These are phyloP conservation scores for Rhodeus uyekii DNA, from an alignment of 2,797 vertebrate genomes.

Conservation along the genomic window DNA sequence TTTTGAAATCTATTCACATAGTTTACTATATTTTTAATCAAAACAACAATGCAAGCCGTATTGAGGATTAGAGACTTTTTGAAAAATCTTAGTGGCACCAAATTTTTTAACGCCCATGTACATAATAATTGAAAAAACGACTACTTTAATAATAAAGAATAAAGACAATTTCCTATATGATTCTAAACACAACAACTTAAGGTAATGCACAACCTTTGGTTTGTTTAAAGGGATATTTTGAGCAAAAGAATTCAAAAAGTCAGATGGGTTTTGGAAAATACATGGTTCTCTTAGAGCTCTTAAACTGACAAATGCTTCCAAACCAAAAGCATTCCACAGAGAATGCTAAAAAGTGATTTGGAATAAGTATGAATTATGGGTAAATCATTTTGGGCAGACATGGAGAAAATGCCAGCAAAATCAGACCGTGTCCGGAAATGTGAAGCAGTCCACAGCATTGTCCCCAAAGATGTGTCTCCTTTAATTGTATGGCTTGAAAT, in stretches of 20 bases:
- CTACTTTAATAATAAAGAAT: neutral
- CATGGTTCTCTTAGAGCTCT: constrained; percentile 36
- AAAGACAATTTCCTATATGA: neutral
- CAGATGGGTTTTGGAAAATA: constrained; percentile 21
- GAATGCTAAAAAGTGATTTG: constrained; percentile 40
- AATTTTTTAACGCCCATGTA: too few relatives aligned
- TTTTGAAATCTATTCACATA: neutral
- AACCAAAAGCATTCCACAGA: constrained; percentile 44
- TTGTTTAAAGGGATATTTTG: constrained; percentile 2
- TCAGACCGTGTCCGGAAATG: constrained; percentile 31
- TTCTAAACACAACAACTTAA: neutral
- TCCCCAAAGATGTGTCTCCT: constrained; percentile 46
- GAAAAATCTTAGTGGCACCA: too few relatives aligned
- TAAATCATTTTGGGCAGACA: constrained; percentile 42
- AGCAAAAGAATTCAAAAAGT: constrained; percentile 21
- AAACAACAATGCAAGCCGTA: too few relatives aligned
- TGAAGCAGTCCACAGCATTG: constrained; percentile 32
- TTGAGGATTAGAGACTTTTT: too few relatives aligned
- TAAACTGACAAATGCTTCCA: constrained; percentile 38
- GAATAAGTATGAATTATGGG: constrained; percentile 34
- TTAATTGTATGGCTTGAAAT: constrained; percentile 61
- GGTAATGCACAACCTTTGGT: constrained; percentile 17
- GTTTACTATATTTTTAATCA: too few relatives aligned
- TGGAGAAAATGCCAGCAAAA: constrained; percentile 21
- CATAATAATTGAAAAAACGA: neutral